Evolutionary conservation across 1,140 invertebrate species (phyloP).

Genomic region (Pseudomyrmex pallidus): DNA sequence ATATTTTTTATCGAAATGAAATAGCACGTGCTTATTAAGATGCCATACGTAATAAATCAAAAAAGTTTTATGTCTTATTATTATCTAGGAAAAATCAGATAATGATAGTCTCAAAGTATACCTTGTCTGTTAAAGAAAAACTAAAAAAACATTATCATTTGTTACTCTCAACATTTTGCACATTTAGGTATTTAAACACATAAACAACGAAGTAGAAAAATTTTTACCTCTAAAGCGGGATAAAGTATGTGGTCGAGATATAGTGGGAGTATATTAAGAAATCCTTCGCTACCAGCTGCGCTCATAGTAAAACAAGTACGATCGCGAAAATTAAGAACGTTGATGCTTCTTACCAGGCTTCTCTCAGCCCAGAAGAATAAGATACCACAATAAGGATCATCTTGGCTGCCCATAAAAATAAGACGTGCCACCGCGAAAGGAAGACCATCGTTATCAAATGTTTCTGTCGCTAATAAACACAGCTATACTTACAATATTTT

Average conservation of each 20-base stretch:
- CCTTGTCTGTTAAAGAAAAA: no score
- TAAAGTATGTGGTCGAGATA: slow-evolving; percentile 96
- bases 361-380: slow-evolving; percentile 92
- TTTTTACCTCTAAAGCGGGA: slow-evolving; percentile 91
- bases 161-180: not conserved
- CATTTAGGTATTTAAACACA: not conserved
- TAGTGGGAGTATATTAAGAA: slow-evolving; percentile 94
- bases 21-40: no score
- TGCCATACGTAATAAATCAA: no score
- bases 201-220: slow-evolving; percentile 1
- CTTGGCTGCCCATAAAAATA: slow-evolving; percentile 94
- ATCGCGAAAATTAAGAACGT: slow-evolving; percentile 92
- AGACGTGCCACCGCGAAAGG: slow-evolving; percentile 97
- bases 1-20: no score
- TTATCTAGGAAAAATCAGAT: no score
- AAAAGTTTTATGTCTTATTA: no score
- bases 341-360: slow-evolving; percentile 95
- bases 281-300: slow-evolving; percentile 94
- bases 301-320: slow-evolving; percentile 96
- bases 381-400: slow-evolving; percentile 94
- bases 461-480: slow-evolving; percentile 91
- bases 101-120: no score
- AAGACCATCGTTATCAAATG: slow-evolving; percentile 95
- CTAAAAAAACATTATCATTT: no score
- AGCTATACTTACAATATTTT: not conserved